Conservation (phyloP, 2,888 invertebrate species). For the Machimus rusticus region DNA sequence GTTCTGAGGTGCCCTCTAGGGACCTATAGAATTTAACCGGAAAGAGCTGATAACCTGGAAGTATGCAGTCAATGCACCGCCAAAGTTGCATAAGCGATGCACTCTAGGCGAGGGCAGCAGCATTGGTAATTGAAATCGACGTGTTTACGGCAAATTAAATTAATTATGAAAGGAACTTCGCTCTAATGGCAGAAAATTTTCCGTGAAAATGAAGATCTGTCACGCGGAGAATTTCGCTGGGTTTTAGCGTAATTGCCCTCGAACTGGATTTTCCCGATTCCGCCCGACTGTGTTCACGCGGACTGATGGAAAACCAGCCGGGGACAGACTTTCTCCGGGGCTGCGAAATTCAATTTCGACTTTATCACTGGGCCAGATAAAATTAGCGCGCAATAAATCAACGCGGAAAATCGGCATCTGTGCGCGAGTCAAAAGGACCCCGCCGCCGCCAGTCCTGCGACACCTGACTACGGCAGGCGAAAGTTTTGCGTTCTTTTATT, state of each 20-base stretch:
- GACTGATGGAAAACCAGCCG: background rate
- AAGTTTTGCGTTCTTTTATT: background rate
- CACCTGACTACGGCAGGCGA: background rate
- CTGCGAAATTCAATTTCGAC: background rate
- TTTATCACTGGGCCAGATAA: background rate
- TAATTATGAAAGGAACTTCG: conserved; percentile 22
- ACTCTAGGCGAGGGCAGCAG: background rate
- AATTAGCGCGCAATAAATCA: conserved; percentile 8
- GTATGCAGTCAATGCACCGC: background rate
- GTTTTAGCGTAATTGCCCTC: background rate
- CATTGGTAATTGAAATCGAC: conserved; percentile 27
- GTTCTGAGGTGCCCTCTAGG: background rate
- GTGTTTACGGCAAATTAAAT: conserved; percentile 30
- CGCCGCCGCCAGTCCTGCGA: background rate
- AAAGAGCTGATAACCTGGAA: background rate
- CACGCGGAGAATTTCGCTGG: background rate
- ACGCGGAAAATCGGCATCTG: conserved; percentile 4
- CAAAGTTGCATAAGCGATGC: background rate
- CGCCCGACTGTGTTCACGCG: background rate
- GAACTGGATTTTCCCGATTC: background rate
- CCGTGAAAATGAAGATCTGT: conserved; percentile 16
- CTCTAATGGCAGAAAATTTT: conserved; percentile 27
- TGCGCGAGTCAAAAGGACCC: background rate
- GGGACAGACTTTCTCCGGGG: background rate
- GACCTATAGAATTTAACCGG: background rate